phyloP scores from a whole-genome alignment of 2,113 vertebrate genomes.

The Alexandromys fortis region DNA sequence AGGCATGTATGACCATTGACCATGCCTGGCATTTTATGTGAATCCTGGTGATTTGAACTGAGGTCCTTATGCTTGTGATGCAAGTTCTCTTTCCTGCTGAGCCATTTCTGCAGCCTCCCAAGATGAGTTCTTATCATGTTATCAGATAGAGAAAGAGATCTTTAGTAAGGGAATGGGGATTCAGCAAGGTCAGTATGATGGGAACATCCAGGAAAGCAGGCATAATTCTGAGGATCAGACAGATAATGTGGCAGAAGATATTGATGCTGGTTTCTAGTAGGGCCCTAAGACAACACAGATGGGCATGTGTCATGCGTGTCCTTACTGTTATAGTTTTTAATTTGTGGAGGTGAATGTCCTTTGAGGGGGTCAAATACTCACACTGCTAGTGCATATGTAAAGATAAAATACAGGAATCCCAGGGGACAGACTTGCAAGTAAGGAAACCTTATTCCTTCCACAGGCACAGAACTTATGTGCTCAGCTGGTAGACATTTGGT shows the following conservation, averaged over 20 bases:
- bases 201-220: not conserved
- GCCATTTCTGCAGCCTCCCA: not conserved
- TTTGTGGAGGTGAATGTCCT: not conserved
- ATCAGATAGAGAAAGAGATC: not conserved
- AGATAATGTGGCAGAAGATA: not conserved
- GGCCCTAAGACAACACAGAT: not conserved
- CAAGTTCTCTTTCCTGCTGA: not conserved
- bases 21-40: not conserved
- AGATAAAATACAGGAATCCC: not conserved
- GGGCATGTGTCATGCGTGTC: not conserved
- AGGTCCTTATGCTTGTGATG: not conserved
- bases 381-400: not conserved
- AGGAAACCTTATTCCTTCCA: not conserved
- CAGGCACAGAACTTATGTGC: not conserved
- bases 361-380: not conserved
- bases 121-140: not conserved
- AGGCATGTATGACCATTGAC: not conserved
- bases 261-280: not conserved
- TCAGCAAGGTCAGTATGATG: not conserved
- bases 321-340: not conserved
- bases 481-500: not conserved
- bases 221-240: not conserved
- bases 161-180: not conserved
- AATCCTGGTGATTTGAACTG: not conserved
- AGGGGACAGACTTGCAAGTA: not conserved